Conservation (phyloP, 2,113 vertebrate genomes). For the Limnothrissa miodon region DNA sequence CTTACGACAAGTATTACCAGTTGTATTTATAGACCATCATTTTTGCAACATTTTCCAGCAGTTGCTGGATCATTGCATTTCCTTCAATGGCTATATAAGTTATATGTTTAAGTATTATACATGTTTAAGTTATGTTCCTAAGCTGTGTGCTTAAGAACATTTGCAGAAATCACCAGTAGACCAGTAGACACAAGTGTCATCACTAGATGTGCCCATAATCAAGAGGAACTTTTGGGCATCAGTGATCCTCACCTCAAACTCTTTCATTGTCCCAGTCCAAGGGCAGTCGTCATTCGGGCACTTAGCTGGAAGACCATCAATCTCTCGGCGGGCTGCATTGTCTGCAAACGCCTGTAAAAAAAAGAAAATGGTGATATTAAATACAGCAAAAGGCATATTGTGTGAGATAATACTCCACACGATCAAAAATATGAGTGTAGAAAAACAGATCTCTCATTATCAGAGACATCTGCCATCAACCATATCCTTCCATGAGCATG, state of each 20-base stretch:
- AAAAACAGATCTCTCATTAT: slow-evolving; percentile 1
- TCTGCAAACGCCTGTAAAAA: slow-evolving; percentile 87
- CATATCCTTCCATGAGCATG: neutral
- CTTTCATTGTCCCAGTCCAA: slow-evolving; percentile 91
- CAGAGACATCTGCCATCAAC: neutral
- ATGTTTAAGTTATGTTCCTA: too few relatives aligned
- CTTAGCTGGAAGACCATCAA: slow-evolving; percentile 85
- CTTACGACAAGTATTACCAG: too few relatives aligned
- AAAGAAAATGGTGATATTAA: neutral
- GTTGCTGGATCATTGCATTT: neutral
- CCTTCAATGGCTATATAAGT: too few relatives aligned
- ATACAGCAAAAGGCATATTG: too few relatives aligned
- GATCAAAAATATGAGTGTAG: neutral
- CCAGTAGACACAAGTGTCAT: too few relatives aligned
- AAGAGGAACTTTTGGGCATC: neutral
- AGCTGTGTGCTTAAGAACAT: too few relatives aligned
- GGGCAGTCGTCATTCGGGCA: slow-evolving; percentile 83
- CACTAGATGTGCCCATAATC: neutral
- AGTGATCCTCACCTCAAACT: slow-evolving; percentile 82
- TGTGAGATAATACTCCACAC: too few relatives aligned
- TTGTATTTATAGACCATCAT: too few relatives aligned
- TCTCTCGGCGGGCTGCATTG: slow-evolving; percentile 92
- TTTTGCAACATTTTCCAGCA: neutral
- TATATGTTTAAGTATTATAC: too few relatives aligned
- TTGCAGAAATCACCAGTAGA: too few relatives aligned